Percentiles rank a stretch among this genome's conserved stretches.
phyloP scores from a whole-genome alignment of 2,113 vertebrate genomes.

The Cyanoramphus novaezelandiae region DNA sequence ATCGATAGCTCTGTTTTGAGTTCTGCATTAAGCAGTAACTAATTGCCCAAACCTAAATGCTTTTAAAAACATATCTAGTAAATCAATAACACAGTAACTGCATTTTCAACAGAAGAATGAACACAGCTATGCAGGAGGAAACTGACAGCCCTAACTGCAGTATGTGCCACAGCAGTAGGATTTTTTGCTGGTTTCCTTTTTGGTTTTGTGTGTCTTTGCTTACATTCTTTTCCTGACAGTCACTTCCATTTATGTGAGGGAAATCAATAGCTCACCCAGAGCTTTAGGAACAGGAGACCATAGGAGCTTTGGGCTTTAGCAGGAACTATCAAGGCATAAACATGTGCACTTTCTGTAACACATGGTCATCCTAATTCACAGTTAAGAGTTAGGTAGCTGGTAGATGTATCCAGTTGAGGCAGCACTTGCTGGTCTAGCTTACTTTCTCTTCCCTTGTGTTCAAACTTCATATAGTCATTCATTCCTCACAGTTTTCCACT shows the following conservation, averaged over 20 bases:
- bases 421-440: background rate
- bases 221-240: background rate
- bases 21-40: constrained; percentile 93
- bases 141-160: background rate
- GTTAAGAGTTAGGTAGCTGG: background rate
- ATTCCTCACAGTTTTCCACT: background rate
- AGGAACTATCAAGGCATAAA: background rate
- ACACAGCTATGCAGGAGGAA: background rate
- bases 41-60: constrained; percentile 90
- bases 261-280: background rate
- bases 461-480: background rate
- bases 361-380: background rate
- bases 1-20: constrained; percentile 88
- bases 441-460: background rate
- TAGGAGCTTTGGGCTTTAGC: background rate
- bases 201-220: background rate
- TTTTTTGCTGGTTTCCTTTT: background rate
- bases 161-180: background rate
- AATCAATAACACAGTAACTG: constrained; percentile 83
- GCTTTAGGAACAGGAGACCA: background rate
- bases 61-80: constrained; percentile 85
- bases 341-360: background rate
- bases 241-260: background rate
- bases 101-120: constrained; percentile 61
- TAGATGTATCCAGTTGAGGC: background rate